phyloP scores from a whole-genome alignment of 2,113 vertebrate genomes.

The Odobenus rosmarus region DNA sequence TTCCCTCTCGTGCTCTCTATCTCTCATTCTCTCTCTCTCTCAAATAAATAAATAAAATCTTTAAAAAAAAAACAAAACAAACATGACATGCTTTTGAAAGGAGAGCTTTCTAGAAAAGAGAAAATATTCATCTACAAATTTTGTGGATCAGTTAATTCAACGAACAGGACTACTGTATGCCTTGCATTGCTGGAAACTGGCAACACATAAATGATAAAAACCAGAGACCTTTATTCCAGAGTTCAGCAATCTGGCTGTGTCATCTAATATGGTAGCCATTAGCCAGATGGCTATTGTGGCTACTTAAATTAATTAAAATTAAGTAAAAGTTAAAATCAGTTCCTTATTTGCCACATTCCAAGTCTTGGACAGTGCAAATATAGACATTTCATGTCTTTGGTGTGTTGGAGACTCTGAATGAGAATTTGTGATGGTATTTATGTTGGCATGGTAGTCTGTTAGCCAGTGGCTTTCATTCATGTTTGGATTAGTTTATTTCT shows the following conservation, averaged over 20 bases:
- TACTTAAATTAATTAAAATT: conserved; percentile 23
- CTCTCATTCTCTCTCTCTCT: too few relatives aligned
- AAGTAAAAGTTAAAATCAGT: conserved; percentile 28
- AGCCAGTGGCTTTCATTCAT: neutral
- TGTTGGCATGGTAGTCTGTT: conserved; percentile 17
- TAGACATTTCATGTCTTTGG: neutral
- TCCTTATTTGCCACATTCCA: neutral
- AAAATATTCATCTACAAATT: neutral
- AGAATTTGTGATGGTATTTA: conserved; percentile 31
- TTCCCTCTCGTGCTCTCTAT: too few relatives aligned
- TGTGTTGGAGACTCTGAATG: neutral
- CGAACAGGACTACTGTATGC: neutral
- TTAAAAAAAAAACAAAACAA: too few relatives aligned
- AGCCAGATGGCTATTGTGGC: neutral
- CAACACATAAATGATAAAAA: neutral
- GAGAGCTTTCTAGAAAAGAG: conserved; percentile 27
- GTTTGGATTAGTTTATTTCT: conserved; percentile 47
- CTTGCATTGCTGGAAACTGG: neutral
- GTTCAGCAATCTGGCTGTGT: neutral
- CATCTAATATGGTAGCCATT: neutral
- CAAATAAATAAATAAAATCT: too few relatives aligned
- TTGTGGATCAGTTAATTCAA: neutral
- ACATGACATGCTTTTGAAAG: neutral
- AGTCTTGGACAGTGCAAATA: neutral
- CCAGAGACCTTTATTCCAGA: neutral